phyloP scores from a whole-genome alignment of 2,888 invertebrate species.

The Catocala sponsa region DNA sequence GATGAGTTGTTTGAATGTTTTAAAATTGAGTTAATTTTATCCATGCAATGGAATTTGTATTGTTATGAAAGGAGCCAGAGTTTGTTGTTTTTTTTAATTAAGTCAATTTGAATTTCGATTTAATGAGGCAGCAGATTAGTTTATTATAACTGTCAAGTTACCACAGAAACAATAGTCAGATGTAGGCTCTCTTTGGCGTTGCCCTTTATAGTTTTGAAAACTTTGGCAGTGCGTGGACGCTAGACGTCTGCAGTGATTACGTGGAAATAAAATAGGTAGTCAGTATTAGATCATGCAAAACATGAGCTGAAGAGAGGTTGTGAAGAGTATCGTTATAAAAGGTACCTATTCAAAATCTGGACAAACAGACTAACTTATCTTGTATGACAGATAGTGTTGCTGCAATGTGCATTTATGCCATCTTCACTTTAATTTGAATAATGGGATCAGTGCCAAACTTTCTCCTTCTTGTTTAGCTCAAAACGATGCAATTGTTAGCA shows the following conservation, averaged over 20 bases:
- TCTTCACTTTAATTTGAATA: constrained; percentile 83
- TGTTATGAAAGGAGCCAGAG: constrained; percentile 85
- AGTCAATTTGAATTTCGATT: constrained; percentile 82
- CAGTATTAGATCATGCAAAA: constrained; percentile 81
- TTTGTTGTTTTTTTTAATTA: constrained; percentile 84
- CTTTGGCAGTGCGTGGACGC: constrained; percentile 57
- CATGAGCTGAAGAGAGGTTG: constrained; percentile 84
- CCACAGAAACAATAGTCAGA: constrained; percentile 84
- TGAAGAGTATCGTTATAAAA: constrained; percentile 86
- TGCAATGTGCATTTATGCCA: constrained; percentile 87
- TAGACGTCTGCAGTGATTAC: constrained; percentile 46
- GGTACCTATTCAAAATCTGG: constrained; percentile 87
- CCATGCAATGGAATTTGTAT: constrained; percentile 86
- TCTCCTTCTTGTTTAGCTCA: constrained; percentile 87
- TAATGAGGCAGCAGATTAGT: constrained; percentile 85
- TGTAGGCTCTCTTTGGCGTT: constrained; percentile 84
- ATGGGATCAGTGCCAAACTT: constrained; percentile 88
- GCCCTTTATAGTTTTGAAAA: constrained; percentile 66
- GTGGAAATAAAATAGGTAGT: constrained; percentile 62
- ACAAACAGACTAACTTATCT: constrained; percentile 84
- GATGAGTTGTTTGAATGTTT: constrained; percentile 85
- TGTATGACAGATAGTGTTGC: constrained; percentile 77
- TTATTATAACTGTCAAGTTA: constrained; percentile 82
- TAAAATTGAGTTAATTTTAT: constrained; percentile 85
- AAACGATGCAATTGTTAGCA: constrained; percentile 87